A percentile compares a stretch with the other conserved stretches of the same genome.
Evolutionary conservation across 2,888 invertebrate genomes (phyloP).

Genomic region (Pandemis cinnamomeana): DNA sequence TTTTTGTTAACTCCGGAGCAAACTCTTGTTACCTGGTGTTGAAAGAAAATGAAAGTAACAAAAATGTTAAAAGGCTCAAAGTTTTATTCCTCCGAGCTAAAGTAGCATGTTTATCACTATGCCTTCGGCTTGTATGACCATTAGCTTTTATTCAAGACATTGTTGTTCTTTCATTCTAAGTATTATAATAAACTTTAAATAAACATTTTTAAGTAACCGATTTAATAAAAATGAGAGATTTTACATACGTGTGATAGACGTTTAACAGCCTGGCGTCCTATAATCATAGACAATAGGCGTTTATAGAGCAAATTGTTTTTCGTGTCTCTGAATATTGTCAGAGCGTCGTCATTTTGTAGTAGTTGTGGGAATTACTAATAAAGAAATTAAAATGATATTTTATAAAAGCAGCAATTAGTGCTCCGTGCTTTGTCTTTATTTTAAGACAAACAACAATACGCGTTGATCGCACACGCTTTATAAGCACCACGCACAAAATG

Average conservation of each 20-base stretch:
- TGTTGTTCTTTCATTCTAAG: too few species aligned
- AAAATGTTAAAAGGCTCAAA: too few species aligned
- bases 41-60: too few species aligned
- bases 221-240: too few species aligned
- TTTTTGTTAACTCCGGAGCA: too few species aligned
- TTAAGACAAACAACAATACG: slow-evolving; percentile 62
- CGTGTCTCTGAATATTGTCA: slow-evolving; percentile 62
- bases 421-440: slow-evolving; percentile 58
- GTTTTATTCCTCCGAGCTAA: too few species aligned
- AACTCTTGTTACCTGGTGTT: too few species aligned
- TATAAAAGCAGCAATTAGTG: slow-evolving; percentile 56
- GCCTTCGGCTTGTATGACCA: too few species aligned
- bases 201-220: too few species aligned
- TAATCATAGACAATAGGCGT: slow-evolving; percentile 30
- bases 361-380: slow-evolving; percentile 54
- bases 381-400: slow-evolving; percentile 67
- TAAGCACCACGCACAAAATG: slow-evolving; percentile 73
- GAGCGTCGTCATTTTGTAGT: slow-evolving; percentile 68
- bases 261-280: slow-evolving; percentile 18
- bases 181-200: too few species aligned
- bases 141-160: too few species aligned
- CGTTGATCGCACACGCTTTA: slow-evolving; percentile 72
- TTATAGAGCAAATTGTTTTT: slow-evolving; percentile 31
- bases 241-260: background rate
- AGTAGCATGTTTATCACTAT: too few species aligned